These are phyloP conservation scores for Vidua chalybeata DNA, from an alignment of 2,113 vertebrate species.

Conservation along the genomic window DNA sequence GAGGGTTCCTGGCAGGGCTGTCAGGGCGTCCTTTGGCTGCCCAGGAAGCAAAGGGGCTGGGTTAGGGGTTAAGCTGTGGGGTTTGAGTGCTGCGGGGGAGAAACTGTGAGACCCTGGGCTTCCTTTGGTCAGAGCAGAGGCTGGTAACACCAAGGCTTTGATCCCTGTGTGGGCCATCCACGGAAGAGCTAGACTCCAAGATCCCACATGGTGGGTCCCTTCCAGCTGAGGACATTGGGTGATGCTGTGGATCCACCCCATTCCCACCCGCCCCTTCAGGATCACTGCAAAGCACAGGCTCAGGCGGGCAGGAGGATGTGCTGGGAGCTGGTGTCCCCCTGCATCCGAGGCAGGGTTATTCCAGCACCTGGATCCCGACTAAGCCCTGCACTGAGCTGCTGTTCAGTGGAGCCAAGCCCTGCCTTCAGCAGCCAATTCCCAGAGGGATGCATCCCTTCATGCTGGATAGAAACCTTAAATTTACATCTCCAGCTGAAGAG, in stretches of 20 bases:
- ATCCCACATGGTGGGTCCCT: background rate
- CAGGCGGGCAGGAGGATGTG: background rate
- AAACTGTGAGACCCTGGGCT: background rate
- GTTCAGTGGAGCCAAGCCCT: background rate
- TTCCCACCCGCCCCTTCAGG: background rate
- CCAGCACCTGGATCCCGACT: background rate
- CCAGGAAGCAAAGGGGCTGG: background rate
- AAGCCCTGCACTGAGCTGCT: background rate
- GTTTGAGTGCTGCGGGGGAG: background rate
- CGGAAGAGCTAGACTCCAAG: background rate
- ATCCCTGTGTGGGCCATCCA: background rate
- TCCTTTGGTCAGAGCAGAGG: too few relatives aligned
- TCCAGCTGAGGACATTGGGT: background rate
- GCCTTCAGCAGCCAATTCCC: background rate
- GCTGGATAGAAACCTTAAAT: slow-evolving; percentile 10
- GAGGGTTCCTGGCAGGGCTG: background rate
- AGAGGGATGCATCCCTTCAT: background rate
- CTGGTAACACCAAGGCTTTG: background rate
- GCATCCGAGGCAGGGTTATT: background rate
- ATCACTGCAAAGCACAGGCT: background rate
- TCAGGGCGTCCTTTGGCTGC: background rate
- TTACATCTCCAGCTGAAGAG: slow-evolving; percentile 23
- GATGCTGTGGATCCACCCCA: background rate
- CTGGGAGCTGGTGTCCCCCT: background rate
- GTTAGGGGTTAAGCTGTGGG: background rate